Evolutionary conservation across 1,140 invertebrate genomes (phyloP), one percentile per base, ranked within the genome.

Genomic region (Danaus melanippus): DNA sequence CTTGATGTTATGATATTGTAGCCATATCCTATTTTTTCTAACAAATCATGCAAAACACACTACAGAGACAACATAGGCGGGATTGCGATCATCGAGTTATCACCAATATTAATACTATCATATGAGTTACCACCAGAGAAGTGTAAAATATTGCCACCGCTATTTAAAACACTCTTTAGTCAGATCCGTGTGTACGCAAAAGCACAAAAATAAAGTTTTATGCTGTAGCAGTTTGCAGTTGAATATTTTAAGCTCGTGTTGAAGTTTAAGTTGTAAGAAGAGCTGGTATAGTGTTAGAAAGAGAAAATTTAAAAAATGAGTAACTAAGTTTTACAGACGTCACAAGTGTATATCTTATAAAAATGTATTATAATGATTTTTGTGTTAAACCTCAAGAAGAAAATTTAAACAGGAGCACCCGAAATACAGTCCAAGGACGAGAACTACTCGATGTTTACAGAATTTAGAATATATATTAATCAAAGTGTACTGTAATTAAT

Each of bases 71-170:
- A 70, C 55, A 50, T 17, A 66, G 67, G 78, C 79, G 82, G 79
- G 82, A 80, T 72, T 85, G 82, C 82, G 82, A 85, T 83, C 78
- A 85, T 85, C 82, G 79, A 75, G 69, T 67, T 71, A 65, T 67
- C 67, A 70, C 56, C 54, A 56, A 65, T 62, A 47, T 51, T 42
- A 46, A 45, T 52, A 49, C 50, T 46, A 32, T 43, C 21, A n/a
- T 39, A 5, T 39, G 48, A 48, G 17, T 43, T 50, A 15, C 42
- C n/a, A 7, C 42, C 10, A 42, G 49, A n/a, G 39, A 50, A 50
- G n/a, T 42, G 41, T 50, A 50, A 42, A 50, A 43, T 9, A 39
- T 17, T 47, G 6, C 41, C 49, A 50, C 21, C 46, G 51, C 56
- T 45, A 49, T 53, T 42, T 11, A 45, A 53, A 58, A 58, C 56